Evolutionary conservation across 2,797 vertebrate genomes (phyloP).

Genomic region (Acanthurus lineatus): DNA sequence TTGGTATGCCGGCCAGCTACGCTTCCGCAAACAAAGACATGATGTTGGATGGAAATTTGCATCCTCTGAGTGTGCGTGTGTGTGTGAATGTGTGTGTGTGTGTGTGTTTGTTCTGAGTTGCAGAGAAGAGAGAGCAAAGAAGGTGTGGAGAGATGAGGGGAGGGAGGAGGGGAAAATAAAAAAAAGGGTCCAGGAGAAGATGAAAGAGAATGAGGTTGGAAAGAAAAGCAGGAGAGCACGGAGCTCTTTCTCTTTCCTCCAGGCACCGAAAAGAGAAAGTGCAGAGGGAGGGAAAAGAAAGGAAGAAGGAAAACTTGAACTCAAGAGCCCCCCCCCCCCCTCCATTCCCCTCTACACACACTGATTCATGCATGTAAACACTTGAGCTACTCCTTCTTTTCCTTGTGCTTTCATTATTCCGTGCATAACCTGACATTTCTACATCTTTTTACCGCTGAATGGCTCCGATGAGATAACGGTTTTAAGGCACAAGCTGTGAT

Average conservation of each 20-base stretch:
- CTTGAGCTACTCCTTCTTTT: slow-evolving; percentile 3
- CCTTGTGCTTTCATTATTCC: not conserved
- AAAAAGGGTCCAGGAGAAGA: slow-evolving; percentile 53
- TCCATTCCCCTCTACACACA: not conserved
- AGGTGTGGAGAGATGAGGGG: slow-evolving; percentile 22
- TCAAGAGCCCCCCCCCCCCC: slow-evolving; percentile 2
- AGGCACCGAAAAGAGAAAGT: slow-evolving; percentile 57
- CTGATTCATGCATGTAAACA: slow-evolving; percentile 36
- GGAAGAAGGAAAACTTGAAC: slow-evolving; percentile 50
- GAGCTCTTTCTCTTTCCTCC: slow-evolving; percentile 57
- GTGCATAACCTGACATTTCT: slow-evolving; percentile 38
- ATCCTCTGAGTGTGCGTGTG: slow-evolving; percentile 15
- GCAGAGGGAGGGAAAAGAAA: slow-evolving; percentile 52
- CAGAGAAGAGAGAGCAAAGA: slow-evolving; percentile 22
- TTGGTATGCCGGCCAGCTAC: slow-evolving; percentile 37
- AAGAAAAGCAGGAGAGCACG: slow-evolving; percentile 49
- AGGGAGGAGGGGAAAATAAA: not conserved
- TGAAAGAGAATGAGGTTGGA: slow-evolving; percentile 57
- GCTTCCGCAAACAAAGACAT: slow-evolving; percentile 57
- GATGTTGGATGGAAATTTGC: slow-evolving; percentile 46
- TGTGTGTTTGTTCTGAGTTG: slow-evolving; percentile 17
- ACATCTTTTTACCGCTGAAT: slow-evolving; percentile 1
- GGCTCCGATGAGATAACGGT: slow-evolving; percentile 26
- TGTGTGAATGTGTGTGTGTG: slow-evolving; percentile 12
- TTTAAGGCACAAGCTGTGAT: slow-evolving; percentile 38